Evolutionary conservation across 2,888 invertebrate species (phyloP).

Genomic region (Heliconius ethilla): DNA sequence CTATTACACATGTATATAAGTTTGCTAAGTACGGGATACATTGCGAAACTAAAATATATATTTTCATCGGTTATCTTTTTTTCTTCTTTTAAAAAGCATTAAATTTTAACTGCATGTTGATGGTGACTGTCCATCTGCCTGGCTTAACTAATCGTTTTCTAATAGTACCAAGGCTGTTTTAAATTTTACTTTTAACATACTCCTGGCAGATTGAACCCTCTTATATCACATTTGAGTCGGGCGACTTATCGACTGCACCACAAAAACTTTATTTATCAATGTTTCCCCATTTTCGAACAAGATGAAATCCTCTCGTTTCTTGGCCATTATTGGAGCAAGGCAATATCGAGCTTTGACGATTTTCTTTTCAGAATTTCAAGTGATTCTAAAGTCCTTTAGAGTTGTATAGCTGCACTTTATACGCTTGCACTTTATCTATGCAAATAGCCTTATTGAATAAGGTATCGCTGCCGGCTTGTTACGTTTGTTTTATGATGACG

Average conservation of each 20-base stretch:
- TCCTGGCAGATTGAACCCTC: no score
- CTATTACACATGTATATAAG: no score
- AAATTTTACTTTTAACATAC: no score
- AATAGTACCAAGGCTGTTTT: no score
- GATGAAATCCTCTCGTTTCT: conserved; percentile 41
- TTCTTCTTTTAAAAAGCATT: no score
- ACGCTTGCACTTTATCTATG: conserved; percentile 48
- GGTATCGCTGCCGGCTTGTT: conserved; percentile 29
- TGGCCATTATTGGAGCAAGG: conserved; percentile 60
- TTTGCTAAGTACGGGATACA: no score
- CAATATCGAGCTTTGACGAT: conserved; percentile 80
- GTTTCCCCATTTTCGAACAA: neutral
- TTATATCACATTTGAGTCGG: neutral
- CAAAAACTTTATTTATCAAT: neutral
- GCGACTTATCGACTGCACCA: neutral
- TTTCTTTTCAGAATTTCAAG: conserved; percentile 78
- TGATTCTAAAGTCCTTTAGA: conserved; percentile 72
- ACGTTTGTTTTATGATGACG: conserved; percentile 17
- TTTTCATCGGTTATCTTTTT: no score
- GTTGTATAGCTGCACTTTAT: conserved; percentile 59
- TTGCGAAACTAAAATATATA: no score
- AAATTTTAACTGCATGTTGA: no score
- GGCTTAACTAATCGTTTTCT: no score
- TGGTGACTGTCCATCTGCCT: no score
- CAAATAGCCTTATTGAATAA: conserved; percentile 44